Base-by-base conservation (phyloP, 2,113 vertebrate genomes). In the Pterocles orientalis region DNA sequence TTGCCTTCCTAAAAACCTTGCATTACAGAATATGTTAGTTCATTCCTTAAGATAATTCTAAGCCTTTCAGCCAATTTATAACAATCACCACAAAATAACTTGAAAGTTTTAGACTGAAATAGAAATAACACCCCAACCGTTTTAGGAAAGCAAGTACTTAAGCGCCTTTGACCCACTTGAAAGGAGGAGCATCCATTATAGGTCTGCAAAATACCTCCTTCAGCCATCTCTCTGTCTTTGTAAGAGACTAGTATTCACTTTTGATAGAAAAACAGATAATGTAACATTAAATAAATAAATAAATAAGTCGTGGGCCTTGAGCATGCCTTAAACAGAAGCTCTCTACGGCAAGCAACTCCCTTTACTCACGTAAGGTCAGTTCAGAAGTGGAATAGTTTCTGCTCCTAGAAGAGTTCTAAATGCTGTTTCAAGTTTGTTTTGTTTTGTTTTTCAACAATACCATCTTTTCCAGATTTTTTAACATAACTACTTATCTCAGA, bases 131-230 rank as follows among this genome's bases (percentile, higher is more conserved):
- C 4, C 10, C 4, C 6, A 26, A 15, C 1, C 12, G 8, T 18
- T 71, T 58, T 28, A 36, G 18, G 47, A 60, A 64, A 61, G 8
- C 19, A 57, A 56, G 39, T 43, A 16, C 4, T 14, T 47, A 16
- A 51, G 14, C 28, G 47, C 17, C 7, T 48, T 34, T 8, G 45
- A 68, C 2, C 8, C 36, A 19, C 18, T 15, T 33, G 15, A 72
- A 76, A 84, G 11, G 14, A 0, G 0, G 1, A 29, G 8, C 3
- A 39, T 20, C 0, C 0, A 33, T 25, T 34, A 20, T 1, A n/a
- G 3, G 4, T 43, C 20, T 60, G 14, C 10, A 41, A 58, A 81
- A 60, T 8, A 15, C 3, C 13, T 54, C 57, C 24, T 20, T 28
- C 45, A 41, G 51, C 5, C 20, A 21, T 31, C 57, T 14, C 8